Evolutionary conservation across 2,888 invertebrate genomes (phyloP).

Genomic region (Endomychus coccineus): DNA sequence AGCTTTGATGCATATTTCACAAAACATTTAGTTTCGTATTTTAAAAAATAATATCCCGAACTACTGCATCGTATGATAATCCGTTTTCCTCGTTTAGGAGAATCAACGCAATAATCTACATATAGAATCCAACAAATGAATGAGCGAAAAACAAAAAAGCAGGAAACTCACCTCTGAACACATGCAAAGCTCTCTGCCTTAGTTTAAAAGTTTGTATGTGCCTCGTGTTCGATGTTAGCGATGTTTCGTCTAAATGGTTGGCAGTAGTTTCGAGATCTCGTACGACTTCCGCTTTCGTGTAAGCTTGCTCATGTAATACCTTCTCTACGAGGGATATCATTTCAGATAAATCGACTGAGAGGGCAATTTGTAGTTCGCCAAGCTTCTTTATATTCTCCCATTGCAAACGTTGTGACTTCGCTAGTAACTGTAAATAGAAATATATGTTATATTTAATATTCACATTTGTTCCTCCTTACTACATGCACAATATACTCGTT

Average conservation of each 20-base stretch:
- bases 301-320: constrained; percentile 57
- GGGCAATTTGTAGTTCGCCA: constrained; percentile 63
- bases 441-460: background rate
- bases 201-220: constrained; percentile 65
- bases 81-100: too few species aligned
- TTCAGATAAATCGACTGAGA: constrained; percentile 56
- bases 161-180: constrained; percentile 60
- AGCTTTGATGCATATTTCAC: too few species aligned
- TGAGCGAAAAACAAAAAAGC: too few species aligned
- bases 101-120: too few species aligned
- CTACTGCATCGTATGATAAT: too few species aligned
- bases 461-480: too few species aligned
- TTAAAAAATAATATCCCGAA: too few species aligned
- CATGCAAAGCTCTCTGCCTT: constrained; percentile 81
- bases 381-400: constrained; percentile 62
- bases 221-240: constrained; percentile 58
- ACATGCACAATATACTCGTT: too few species aligned
- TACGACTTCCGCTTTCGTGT: constrained; percentile 62
- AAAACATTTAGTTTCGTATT: too few species aligned
- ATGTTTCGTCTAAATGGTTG: constrained; percentile 56
- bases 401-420: constrained; percentile 52
- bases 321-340: constrained; percentile 63
- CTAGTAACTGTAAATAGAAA: constrained; percentile 40
- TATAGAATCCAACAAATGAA: too few species aligned
- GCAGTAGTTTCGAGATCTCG: constrained; percentile 51